Evolutionary conservation across 2,113 vertebrate genomes (phyloP).

Genomic region (Sigmodon hispidus): DNA sequence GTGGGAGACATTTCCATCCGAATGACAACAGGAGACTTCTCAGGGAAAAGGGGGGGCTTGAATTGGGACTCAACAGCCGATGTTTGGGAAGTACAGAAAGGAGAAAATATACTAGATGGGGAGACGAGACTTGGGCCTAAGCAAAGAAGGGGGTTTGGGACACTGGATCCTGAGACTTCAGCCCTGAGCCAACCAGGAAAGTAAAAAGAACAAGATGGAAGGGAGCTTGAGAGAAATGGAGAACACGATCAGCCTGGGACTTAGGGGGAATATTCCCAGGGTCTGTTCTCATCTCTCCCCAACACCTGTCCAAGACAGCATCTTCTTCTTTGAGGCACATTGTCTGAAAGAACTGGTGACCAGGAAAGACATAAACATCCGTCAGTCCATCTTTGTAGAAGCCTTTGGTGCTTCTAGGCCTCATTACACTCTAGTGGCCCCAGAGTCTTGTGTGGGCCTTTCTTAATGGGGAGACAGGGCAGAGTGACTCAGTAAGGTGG

Average conservation of each 20-base stretch:
- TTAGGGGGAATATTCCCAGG: not conserved
- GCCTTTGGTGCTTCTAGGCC: not conserved
- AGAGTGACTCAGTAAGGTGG: not conserved
- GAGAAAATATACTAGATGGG: not conserved
- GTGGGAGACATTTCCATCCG: not conserved
- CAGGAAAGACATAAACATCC: not conserved
- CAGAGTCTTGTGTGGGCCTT: not conserved
- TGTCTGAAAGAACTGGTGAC: not conserved
- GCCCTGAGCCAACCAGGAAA: not conserved
- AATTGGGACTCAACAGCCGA: too few relatives aligned
- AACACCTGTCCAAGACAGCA: too few relatives aligned
- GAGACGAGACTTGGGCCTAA: not conserved
- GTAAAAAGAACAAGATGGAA: not conserved
- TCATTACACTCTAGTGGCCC: not conserved
- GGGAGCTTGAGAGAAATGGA: not conserved
- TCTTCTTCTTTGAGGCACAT: not conserved
- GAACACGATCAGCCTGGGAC: not conserved
- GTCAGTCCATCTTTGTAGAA: not conserved
- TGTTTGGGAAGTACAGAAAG: not conserved
- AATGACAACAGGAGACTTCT: not conserved
- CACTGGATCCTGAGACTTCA: not conserved
- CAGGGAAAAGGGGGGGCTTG: not conserved
- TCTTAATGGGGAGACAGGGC: not conserved
- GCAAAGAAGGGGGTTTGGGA: not conserved
- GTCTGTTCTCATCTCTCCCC: not conserved